Conservation (phyloP, 2,113 vertebrate species). For the Ceratotherium simum region DNA sequence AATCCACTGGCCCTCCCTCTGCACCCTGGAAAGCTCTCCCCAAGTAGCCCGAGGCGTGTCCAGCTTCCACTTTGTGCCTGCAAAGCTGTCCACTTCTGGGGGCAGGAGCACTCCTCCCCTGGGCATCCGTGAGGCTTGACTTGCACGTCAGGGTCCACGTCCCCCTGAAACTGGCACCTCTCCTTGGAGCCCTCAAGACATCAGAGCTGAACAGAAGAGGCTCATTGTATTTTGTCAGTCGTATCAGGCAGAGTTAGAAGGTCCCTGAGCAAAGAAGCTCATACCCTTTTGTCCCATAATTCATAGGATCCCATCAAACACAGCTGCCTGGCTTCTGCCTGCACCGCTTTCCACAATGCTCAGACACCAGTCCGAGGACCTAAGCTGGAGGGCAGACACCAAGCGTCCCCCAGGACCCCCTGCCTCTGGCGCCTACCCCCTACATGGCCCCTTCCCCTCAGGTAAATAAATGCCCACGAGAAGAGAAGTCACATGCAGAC, state of each 20-base stretch:
- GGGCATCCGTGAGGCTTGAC: background rate
- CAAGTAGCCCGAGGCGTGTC: fast-evolving
- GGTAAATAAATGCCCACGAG: background rate
- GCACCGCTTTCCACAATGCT: background rate
- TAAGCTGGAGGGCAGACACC: background rate
- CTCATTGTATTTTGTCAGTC: fast-evolving
- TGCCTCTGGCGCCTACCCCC: background rate
- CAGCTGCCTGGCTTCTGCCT: background rate
- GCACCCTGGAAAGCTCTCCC: background rate
- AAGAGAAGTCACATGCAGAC: too few species aligned
- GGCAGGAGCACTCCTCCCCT: background rate
- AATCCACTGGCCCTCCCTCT: too few species aligned
- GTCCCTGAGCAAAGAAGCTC: background rate
- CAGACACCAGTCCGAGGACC: background rate
- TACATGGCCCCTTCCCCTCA: background rate
- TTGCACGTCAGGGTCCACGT: background rate
- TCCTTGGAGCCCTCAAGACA: too few species aligned
- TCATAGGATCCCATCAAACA: background rate
- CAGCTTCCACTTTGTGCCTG: too few species aligned
- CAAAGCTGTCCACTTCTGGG: background rate
- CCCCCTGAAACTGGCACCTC: background rate
- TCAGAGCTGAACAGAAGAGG: background rate
- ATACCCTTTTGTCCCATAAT: background rate
- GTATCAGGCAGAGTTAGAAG: background rate
- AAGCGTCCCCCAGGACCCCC: background rate